These are phyloP conservation scores for Hemicentrotus pulcherrimus DNA, from an alignment of 35 echinoderm and acorn worm species.

Conservation along the genomic window DNA sequence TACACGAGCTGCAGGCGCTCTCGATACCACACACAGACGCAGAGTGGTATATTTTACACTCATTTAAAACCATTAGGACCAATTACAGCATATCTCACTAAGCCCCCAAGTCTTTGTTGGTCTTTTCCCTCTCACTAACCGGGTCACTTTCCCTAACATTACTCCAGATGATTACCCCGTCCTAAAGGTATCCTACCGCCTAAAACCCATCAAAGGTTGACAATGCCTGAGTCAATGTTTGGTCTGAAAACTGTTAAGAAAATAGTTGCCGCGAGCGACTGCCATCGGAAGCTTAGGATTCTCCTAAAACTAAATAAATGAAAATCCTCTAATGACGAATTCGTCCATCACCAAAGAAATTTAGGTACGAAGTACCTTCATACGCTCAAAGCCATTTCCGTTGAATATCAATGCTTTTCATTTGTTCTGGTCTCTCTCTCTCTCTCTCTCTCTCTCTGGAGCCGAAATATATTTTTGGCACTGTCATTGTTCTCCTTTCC, in stretches of 20 bases:
- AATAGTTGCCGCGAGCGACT: not conserved
- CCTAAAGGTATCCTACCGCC: not conserved
- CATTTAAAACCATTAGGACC: not conserved
- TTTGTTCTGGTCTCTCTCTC: not conserved
- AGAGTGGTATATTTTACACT: not conserved
- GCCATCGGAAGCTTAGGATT: not conserved
- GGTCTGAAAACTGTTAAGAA: constrained; percentile 11
- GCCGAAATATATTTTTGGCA: not conserved
- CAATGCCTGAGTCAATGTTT: not conserved
- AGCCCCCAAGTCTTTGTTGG: not conserved
- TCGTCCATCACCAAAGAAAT: not conserved
- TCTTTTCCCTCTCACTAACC: not conserved
- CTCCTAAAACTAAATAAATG: not conserved
- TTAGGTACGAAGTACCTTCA: not conserved
- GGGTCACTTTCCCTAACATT: not conserved
- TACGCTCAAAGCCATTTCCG: not conserved
- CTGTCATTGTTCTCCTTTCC: not conserved
- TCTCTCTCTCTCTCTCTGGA: not conserved
- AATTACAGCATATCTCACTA: not conserved
- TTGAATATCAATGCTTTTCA: not conserved
- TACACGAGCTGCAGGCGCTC: not conserved
- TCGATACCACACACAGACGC: not conserved
- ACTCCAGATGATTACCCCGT: not conserved
- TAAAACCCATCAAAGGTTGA: not conserved
- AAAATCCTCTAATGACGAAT: not conserved